Base-by-base conservation (phyloP, 2,113 vertebrate species). In the Nanorana parkeri region DNA sequence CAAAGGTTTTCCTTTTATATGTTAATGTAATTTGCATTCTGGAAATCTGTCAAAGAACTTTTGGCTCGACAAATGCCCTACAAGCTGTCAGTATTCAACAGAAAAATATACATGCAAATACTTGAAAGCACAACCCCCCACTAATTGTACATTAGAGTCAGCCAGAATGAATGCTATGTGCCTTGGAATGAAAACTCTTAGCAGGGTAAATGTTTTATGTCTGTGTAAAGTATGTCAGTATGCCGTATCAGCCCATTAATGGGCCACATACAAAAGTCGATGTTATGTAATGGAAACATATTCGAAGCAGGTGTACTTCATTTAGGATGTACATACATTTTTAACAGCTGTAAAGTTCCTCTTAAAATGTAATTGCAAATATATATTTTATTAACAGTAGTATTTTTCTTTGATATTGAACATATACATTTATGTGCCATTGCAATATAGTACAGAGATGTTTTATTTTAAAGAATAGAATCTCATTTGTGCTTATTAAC, bases 51-150 rank as follows among this genome's bases (percentile, higher is more conserved):
- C 17, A 19, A 74, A 26, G 54, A 65, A 66, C 24, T 11, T 60
- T 60, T 56, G n/a, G n/a, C n/a, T n/a, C n/a, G n/a, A n/a, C n/a
- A n/a, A n/a, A n/a, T n/a, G 60, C 29, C 58, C 24, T 32, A 29
- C 6, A 65, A 64, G 19, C 32, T 47, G 61, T 54, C 56, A 29
- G 8, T 7, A 7, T 51, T 51, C 52, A 47, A 32, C 63, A 29
- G 28, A 32, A 81, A 81, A 65, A 77, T 41, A 28, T 54, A 65
- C 23, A 77, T 24, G 52, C 23, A 81, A 68, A 72, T 65, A 81
- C 68, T 81, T 72, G 41, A 81, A 81, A 81, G 79, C 79, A 81
- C 68, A 81, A 81, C 21, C 7, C n/a, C 15, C 8, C 36, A 60
- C 15, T 23, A 61, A 32, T 51, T 68, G 51, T 80, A 61, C 66